Base-by-base conservation (phyloP, 2,888 invertebrate species). In the Leptogaster cylindrica region DNA sequence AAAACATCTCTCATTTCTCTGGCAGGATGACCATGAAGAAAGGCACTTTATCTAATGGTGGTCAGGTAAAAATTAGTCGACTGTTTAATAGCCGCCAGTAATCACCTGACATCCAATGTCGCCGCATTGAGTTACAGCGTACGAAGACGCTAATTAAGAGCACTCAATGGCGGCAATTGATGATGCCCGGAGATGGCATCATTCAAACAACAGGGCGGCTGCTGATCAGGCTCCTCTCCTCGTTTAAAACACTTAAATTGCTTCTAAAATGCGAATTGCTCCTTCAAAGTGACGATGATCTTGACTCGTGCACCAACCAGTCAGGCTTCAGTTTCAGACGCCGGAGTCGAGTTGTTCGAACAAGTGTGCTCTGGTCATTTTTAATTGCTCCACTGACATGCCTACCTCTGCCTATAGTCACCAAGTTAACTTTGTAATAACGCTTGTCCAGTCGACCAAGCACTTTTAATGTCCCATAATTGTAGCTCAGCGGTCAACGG, bases 141-240 rank as follows among this genome's bases (percentile, higher is more conserved):
- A n/a, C n/a, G n/a, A 41, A 41, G 39, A 58, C 58, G 41, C 41
- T 58, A 58, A 58, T 58, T 58, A 58, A 41, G 41, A 39, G 25
- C 58, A 58, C 58, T 58, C 58, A 58, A 28, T 8, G 6, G 16
- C 39, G 27, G 41, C 58, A 31, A 33, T 52, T 52, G 52, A 52
- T 52, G 52, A 28, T 31, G 52, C 52, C 46, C 25, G 27, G 36
- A 27, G 33, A 14, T 4, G 28, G 33, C 52, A 36, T 36, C 36
- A 36, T 36, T 10, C 10, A 36, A n/a, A 36, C 36, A 31, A 31
- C 7, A 31, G 25, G 16, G 8, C 14, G 28, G 27, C 16, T 50
- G n/a, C 31, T 31, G 36, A n/a, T 7, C n/a, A 14, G 10, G 12
- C 36, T n/a, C n/a, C n/a, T n/a, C 4, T 36, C 12, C 36, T 36